Evolutionary conservation across 2,797 vertebrate species (phyloP), one percentile per base, ranked within the genome.

Genomic region (Serranus cabrilla): DNA sequence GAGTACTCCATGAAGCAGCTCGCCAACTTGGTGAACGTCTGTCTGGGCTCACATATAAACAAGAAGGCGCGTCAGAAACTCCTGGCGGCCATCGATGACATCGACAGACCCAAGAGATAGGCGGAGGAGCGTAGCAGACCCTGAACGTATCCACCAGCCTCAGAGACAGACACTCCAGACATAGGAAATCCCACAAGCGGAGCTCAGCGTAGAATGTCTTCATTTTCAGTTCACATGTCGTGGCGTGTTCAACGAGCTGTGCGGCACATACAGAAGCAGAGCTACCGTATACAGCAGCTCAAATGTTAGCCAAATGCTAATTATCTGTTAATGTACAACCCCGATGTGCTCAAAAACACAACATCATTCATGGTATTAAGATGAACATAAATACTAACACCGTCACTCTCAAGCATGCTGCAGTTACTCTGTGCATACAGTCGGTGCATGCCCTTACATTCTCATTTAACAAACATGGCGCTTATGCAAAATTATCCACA

Each of bases 1-100:
- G 98, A 99, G 71, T 99, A 99, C 93, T 99, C 98, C 76, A 96
- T 96, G 81, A 99, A 99, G 94, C 98, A 99, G 94, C 88, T 99
- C 55, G 97, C 96, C 74, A 99, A 99, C 85, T 85, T 99, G 94
- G 98, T 99, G 86, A 99, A 97, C 50, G 97, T 99, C 79, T 99
- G 98, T 79, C 92, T 99, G 83, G 98, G 98, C 62, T 98, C 98
- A 10, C 97, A 99, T 86, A 99, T 99, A 92, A 99, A 99, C 94
- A 99, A 99, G 90, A 99, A 98, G 91, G 97, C 98, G 60, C 95
- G 97, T 78, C 98, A 99, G 91, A 99, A 98, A 88, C 96, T 99
- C 16, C 94, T 99, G 42, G 95, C 98, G 14, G 96, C 97, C 80
- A 99, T 99, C 43, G 98, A 99, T 11, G 98, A 99, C 90, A 95